Conservation (phyloP, 2,113 vertebrate species). For the Pseudonaja textilis region DNA sequence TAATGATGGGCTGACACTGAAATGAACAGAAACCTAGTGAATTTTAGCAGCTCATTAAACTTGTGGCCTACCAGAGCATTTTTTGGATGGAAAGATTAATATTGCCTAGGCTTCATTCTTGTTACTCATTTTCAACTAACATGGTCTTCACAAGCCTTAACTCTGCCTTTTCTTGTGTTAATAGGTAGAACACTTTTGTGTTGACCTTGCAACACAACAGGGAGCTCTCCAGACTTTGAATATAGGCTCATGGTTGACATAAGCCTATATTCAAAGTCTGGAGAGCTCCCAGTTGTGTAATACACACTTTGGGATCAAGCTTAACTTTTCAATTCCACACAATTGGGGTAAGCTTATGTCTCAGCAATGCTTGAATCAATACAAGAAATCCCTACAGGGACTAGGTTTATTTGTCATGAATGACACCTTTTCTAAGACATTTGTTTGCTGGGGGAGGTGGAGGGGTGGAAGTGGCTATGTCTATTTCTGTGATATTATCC, state of each 20-base stretch:
- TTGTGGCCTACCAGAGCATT: background rate
- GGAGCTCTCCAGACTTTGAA: background rate
- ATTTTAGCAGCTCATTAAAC: background rate
- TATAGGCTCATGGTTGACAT: background rate
- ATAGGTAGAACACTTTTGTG: background rate
- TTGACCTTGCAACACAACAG: background rate
- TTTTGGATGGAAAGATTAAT: background rate
- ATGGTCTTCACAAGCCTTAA: background rate
- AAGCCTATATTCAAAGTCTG: no score
- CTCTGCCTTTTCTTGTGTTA: background rate
- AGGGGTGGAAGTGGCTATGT: background rate
- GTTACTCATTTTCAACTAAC: background rate
- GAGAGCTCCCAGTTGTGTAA: background rate
- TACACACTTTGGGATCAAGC: background rate
- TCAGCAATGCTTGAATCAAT: background rate
- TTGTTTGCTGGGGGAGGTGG: background rate
- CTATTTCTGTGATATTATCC: background rate
- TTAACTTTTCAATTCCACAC: background rate
- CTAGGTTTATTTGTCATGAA: background rate
- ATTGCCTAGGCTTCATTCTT: background rate
- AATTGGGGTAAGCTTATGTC: background rate
- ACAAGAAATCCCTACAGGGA: background rate
- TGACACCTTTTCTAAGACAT: background rate
- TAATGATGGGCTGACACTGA: background rate
- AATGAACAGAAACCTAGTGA: background rate